Evolutionary conservation across 2,113 vertebrate genomes (phyloP).

Genomic region (Sinocyclocheilus anshuiensis): DNA sequence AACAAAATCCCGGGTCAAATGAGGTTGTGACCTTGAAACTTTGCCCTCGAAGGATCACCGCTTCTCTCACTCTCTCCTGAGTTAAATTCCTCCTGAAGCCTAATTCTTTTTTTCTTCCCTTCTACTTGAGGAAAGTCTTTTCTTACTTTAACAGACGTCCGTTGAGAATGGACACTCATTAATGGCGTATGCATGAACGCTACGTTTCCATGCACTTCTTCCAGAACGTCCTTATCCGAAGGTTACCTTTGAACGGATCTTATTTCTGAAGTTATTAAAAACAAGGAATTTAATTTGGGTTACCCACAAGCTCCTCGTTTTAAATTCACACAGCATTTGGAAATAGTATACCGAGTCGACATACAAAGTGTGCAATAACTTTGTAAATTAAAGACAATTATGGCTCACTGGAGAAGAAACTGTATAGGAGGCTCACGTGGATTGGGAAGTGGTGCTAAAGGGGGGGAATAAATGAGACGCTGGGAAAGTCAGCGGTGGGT

Average conservation of each 20-base stretch:
- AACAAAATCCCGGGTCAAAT: constrained; percentile 70
- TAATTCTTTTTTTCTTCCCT: constrained; percentile 19
- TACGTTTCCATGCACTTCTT: constrained; percentile 30
- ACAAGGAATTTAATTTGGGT: constrained; percentile 37
- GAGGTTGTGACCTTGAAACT: constrained; percentile 51
- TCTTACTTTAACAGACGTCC: constrained; percentile 35
- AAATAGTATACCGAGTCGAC: neutral
- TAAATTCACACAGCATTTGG: constrained; percentile 8
- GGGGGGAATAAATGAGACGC: constrained; percentile 5
- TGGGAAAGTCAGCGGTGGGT: neutral
- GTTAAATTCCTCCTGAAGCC: constrained; percentile 15
- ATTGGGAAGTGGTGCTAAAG: neutral
- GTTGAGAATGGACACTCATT: constrained; percentile 36
- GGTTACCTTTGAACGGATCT: constrained; percentile 32
- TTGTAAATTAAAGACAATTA: constrained; percentile 58
- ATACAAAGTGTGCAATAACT: constrained; percentile 1
- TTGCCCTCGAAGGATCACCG: constrained; percentile 56
- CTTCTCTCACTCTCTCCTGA: neutral
- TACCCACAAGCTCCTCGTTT: constrained; percentile 30
- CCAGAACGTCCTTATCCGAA: constrained; percentile 17
- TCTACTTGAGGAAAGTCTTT: constrained; percentile 19
- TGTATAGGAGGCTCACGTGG: constrained; percentile 25
- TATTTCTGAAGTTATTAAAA: constrained; percentile 47
- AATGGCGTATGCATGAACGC: constrained; percentile 26
- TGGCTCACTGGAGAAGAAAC: neutral